These are phyloP conservation scores for Rhinopomastus cyanomelas DNA, from an alignment of 2,113 vertebrate genomes.

Conservation along the genomic window DNA sequence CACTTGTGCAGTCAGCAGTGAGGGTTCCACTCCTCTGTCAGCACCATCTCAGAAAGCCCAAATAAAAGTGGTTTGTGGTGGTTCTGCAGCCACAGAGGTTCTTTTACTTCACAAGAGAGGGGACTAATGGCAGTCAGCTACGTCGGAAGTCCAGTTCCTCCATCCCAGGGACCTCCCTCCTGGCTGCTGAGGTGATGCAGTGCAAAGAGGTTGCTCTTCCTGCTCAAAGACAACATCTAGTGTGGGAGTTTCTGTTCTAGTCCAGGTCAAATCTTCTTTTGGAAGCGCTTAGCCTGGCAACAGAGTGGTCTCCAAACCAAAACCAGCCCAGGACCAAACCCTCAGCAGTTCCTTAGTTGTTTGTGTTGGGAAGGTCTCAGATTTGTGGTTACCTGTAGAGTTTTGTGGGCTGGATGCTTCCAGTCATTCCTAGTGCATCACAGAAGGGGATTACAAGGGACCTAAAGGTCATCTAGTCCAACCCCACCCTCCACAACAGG, in stretches of 20 bases:
- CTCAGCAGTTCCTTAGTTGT: background rate
- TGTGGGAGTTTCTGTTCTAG: background rate
- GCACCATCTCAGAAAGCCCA: background rate
- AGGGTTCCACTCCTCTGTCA: background rate
- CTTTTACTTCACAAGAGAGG: background rate
- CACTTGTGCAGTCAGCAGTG: background rate
- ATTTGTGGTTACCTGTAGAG: background rate
- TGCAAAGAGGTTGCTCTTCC: background rate
- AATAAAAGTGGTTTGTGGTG: background rate
- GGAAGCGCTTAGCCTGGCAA: background rate
- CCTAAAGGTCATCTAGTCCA: too few relatives aligned
- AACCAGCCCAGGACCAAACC: background rate
- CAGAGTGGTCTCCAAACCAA: fast-evolving
- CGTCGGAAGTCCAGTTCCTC: fast-evolving
- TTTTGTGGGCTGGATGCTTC: background rate
- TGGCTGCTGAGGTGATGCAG: background rate
- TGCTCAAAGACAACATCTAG: background rate
- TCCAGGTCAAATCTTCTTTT: background rate
- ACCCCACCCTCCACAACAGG: too few relatives aligned
- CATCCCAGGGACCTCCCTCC: background rate
- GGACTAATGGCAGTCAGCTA: background rate
- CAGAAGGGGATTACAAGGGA: too few relatives aligned
- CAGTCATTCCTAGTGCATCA: background rate
- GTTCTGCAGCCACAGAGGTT: background rate
- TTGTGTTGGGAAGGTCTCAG: background rate